A percentile compares a stretch with the other conserved stretches of the same genome.
phyloP scores from a whole-genome alignment of 2,797 vertebrate species.

The Huso huso region DNA sequence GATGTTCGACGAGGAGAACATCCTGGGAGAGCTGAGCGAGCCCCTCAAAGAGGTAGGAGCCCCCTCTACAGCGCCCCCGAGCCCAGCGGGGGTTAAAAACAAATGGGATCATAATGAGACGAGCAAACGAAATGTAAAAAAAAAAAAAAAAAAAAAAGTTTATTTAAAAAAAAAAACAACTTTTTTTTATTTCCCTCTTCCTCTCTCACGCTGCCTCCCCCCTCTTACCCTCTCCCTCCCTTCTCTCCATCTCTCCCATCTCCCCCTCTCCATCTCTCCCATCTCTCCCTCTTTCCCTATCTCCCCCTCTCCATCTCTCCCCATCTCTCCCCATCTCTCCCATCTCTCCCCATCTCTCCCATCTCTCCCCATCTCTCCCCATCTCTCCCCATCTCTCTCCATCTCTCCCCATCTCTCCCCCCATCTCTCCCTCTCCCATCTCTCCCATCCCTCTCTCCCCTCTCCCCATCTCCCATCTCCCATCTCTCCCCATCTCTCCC shows the following conservation, averaged over 20 bases:
- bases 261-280: background rate
- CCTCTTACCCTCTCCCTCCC: background rate
- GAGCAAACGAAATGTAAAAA: background rate
- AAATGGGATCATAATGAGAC: conserved; percentile 1
- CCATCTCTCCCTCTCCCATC: background rate
- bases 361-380: background rate
- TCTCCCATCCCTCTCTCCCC: background rate
- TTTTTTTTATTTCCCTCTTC: too few species aligned
- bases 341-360: conserved; percentile 10
- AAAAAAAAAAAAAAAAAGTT: too few species aligned
- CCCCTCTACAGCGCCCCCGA: too few species aligned
- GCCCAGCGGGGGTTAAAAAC: conserved; percentile 29
- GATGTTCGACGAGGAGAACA: conserved; percentile 96
- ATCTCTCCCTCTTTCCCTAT: background rate
- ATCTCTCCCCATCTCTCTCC: background rate
- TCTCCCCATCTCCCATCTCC: background rate
- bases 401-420: background rate
- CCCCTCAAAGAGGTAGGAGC: conserved; percentile 80
- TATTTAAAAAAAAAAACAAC: too few species aligned
- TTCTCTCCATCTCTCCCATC: background rate
- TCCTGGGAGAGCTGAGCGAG: conserved; percentile 88
- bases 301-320: background rate
- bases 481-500: background rate
- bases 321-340: background rate
- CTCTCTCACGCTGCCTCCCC: background rate